These are phyloP conservation scores for Diarsia brunnea DNA, from an alignment of 2,888 invertebrate genomes.

Conservation along the genomic window DNA sequence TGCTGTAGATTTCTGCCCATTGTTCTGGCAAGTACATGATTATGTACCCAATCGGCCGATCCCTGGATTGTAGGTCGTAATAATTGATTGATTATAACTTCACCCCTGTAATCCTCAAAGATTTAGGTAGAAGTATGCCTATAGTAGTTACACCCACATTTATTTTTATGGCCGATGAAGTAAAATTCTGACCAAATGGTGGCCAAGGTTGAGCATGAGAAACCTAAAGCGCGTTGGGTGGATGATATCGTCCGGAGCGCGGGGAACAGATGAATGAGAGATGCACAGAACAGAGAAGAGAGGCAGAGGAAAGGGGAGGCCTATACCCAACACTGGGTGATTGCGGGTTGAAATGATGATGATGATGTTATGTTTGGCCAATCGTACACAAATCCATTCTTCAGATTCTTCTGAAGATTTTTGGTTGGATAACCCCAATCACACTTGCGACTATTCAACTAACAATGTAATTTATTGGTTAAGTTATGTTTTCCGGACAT, in stretches of 20 bases:
- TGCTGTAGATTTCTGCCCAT: slow-evolving; percentile 4
- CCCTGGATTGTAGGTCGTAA: not conserved
- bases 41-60: not conserved
- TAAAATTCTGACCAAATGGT: too few species aligned
- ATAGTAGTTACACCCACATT: not conserved
- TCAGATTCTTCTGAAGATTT: not conserved
- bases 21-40: slow-evolving; percentile 10
- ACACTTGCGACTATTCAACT: not conserved
- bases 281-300: too few species aligned
- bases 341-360: too few species aligned
- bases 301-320: too few species aligned
- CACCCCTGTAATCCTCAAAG: not conserved
- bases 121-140: not conserved
- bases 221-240: too few species aligned
- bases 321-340: too few species aligned
- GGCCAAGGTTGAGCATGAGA: too few species aligned
- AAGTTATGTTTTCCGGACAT: not conserved
- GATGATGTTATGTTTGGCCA: too few species aligned
- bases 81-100: not conserved
- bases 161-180: too few species aligned
- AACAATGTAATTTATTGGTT: not conserved
- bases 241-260: too few species aligned
- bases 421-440: not conserved
- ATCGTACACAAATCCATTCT: not conserved
- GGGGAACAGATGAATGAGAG: too few species aligned